phyloP scores from a whole-genome alignment of 1,140 invertebrate genomes.

The Drosophila nannoptera region DNA sequence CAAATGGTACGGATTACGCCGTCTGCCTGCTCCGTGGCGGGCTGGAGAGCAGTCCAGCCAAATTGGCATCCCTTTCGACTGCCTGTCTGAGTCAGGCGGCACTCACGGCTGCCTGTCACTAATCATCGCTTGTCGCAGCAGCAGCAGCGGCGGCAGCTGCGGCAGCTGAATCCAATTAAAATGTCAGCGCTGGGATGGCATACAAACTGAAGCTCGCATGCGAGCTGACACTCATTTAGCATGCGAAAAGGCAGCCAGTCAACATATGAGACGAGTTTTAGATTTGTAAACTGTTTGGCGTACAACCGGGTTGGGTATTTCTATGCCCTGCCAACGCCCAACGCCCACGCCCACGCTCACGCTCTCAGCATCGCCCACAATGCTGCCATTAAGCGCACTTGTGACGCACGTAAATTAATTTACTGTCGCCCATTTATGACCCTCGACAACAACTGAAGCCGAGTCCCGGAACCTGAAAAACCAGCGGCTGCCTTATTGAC shows the following conservation, averaged over 20 bases:
- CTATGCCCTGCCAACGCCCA: not conserved
- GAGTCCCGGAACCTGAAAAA: conserved; percentile 28
- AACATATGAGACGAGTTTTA: conserved; percentile 42
- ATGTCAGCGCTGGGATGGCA: conserved; percentile 52
- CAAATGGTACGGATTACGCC: conserved; percentile 61
- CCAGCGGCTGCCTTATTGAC: conserved; percentile 62
- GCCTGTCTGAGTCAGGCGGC: not conserved
- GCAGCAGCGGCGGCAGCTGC: conserved; percentile 45
- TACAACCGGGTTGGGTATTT: conserved; percentile 19
- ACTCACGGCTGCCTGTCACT: conserved; percentile 13
- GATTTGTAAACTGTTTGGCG: conserved; percentile 39
- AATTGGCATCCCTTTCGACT: conserved; percentile 17
- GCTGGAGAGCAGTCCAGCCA: not conserved
- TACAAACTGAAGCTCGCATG: not conserved
- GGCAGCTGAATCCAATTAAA: conserved; percentile 74
- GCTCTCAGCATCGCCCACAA: conserved; percentile 15
- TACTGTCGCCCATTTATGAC: conserved; percentile 68
- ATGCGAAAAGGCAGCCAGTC: conserved; percentile 39
- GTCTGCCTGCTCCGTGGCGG: conserved; percentile 14
- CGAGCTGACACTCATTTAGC: conserved; percentile 60
- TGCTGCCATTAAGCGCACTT: conserved; percentile 65
- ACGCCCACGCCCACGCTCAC: conserved; percentile 33
- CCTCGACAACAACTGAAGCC: conserved; percentile 13
- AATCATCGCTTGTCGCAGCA: conserved; percentile 13
- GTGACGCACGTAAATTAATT: conserved; percentile 75